phyloP scores from a whole-genome alignment of 2,888 invertebrate genomes.

The Lycia hirtaria region DNA sequence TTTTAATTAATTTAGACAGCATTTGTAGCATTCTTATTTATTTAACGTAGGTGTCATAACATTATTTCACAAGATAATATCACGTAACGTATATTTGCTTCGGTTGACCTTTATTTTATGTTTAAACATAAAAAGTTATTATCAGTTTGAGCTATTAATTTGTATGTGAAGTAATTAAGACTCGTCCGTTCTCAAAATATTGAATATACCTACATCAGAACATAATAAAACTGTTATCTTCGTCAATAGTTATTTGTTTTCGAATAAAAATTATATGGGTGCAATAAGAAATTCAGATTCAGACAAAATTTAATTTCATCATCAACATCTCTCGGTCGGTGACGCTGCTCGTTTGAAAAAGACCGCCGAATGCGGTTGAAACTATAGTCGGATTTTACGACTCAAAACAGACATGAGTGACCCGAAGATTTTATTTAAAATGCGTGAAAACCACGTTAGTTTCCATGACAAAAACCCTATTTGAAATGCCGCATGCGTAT shows the following conservation, averaged over 20 bases:
- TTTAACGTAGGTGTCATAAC: slow-evolving; percentile 30
- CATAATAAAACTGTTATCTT: neutral
- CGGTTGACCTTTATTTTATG: slow-evolving; percentile 46
- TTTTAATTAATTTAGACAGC: slow-evolving; percentile 4
- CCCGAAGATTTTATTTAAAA: too few species aligned
- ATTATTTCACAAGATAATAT: slow-evolving; percentile 34
- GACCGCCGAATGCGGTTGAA: too few species aligned
- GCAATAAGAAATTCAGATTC: neutral
- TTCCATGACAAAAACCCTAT: too few species aligned
- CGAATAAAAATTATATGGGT: neutral
- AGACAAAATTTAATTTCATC: too few species aligned
- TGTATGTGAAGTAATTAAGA: slow-evolving; percentile 38
- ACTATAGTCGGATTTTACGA: too few species aligned
- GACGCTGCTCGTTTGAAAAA: too few species aligned
- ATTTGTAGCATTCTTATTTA: slow-evolving; percentile 17
- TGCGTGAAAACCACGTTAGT: too few species aligned
- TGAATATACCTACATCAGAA: slow-evolving; percentile 13
- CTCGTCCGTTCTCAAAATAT: slow-evolving; percentile 30
- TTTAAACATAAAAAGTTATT: slow-evolving; percentile 37
- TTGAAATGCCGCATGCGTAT: too few species aligned
- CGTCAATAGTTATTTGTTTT: neutral
- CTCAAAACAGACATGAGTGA: too few species aligned
- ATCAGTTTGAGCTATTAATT: slow-evolving; percentile 31
- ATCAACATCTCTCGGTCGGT: too few species aligned
- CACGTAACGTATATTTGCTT: slow-evolving; percentile 41